Base-by-base conservation (phyloP, 2,113 vertebrate species). In the Progne subis region DNA sequence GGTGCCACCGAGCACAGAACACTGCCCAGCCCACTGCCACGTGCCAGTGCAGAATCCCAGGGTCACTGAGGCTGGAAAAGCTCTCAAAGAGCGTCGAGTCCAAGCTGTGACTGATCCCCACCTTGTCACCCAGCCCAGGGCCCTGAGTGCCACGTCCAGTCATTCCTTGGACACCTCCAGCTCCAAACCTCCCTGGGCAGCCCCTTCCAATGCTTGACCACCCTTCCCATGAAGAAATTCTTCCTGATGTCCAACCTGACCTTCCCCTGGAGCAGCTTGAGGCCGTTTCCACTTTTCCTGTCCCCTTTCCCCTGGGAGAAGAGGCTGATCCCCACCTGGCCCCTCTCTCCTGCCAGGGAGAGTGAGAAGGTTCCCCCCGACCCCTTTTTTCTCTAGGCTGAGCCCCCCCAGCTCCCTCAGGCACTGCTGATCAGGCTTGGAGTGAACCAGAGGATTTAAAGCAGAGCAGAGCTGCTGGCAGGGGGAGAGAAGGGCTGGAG, bases 281-380 rank as follows among this genome's bases (percentile, higher is more conserved):
- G n/a, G 16, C 17, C 0, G 0, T 49, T 71, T 20, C 41, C 34
- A 8, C 11, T 41, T 1, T 0, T 12, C 16, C 49, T 41, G 29
- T 55, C 23, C 16, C 19, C 64, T 49, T n/a, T 25, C 10, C n/a
- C 29, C 9, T 9, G 57, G 21, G 49, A 43, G 56, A 12, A 14
- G 55, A 70, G 15, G 5, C 24, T 28, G 47, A 46, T 26, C 47
- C 18, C 28, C 32, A 26, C 21, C 53, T 8, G 14, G 4, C 17
- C 32, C 14, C 46, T 11, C 5, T 4, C 63, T 77, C 55, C 21
- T 53, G 26, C 28, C 64, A 10, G 39, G 32, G 39, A 28, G 28
- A 39, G 6, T 2, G 1, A 47, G 13, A 49, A 34, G 32, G 6
- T 28, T 1, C 10, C 8, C 3, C n/a, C 18, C 8, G n/a, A 49